Percentiles rank a stretch among this genome's conserved stretches.
Conservation (phyloP, 2,888 invertebrate genomes). For the Sphaeridia pumilis region DNA sequence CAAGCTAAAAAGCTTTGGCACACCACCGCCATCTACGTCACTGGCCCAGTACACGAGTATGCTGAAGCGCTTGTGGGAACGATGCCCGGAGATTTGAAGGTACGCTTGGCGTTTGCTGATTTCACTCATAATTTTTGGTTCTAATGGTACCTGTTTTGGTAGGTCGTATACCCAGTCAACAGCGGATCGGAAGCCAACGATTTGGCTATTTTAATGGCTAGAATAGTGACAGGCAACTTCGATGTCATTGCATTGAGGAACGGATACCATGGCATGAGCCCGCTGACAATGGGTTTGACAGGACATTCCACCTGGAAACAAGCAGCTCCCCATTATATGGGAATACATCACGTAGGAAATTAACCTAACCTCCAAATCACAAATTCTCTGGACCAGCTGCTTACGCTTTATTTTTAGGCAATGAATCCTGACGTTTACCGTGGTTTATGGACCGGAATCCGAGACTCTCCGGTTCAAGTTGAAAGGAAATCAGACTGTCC, state of each 20-base stretch:
- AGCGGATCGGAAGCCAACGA: slow-evolving; percentile 98
- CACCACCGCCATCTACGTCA: slow-evolving; percentile 81
- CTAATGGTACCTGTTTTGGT: slow-evolving; percentile 11
- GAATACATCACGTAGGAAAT: slow-evolving; percentile 62
- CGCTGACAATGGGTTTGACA: slow-evolving; percentile 67
- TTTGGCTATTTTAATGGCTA: slow-evolving; percentile 74
- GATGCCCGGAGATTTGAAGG: slow-evolving; percentile 75
- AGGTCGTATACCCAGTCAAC: slow-evolving; percentile 87
- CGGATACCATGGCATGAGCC: slow-evolving; percentile 85
- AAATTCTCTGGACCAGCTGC: no score
- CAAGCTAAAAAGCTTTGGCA: slow-evolving; percentile 81
- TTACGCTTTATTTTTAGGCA: slow-evolving; percentile 49
- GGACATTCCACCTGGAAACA: slow-evolving; percentile 69
- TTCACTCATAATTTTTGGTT: background rate
- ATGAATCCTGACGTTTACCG: slow-evolving; percentile 85
- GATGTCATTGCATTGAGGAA: slow-evolving; percentile 79
- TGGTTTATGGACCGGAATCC: slow-evolving; percentile 89
- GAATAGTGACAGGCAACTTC: slow-evolving; percentile 69
- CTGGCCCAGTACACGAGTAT: slow-evolving; percentile 83
- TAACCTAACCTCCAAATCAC: no score
- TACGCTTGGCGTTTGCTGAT: slow-evolving; percentile 37
- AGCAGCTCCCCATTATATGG: slow-evolving; percentile 56
- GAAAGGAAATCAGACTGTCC: slow-evolving; percentile 49
- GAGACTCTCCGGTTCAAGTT: slow-evolving; percentile 74
- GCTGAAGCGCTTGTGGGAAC: slow-evolving; percentile 65